Percentiles rank a stretch among this genome's conserved stretches.
These are phyloP conservation scores for Coreius guichenoti DNA, from an alignment of 2,797 vertebrate genomes.

Conservation along the genomic window DNA sequence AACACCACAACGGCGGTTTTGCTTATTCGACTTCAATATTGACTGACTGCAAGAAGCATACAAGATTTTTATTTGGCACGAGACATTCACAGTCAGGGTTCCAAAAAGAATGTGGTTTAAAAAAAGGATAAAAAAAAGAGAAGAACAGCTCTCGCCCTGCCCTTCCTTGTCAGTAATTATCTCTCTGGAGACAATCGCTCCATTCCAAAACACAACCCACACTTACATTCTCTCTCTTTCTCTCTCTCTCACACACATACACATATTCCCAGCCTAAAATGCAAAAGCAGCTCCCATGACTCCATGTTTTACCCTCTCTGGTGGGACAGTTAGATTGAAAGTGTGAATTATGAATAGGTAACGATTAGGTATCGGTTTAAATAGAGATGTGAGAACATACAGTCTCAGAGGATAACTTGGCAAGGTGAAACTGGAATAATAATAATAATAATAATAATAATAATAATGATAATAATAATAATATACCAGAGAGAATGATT, in stretches of 20 bases:
- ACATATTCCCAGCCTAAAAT: constrained; percentile 30
- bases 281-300: constrained; percentile 42
- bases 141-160: constrained; percentile 55
- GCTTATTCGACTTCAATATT: constrained; percentile 46
- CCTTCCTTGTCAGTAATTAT: constrained; percentile 65
- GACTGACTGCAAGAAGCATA: constrained; percentile 34
- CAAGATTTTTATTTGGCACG: constrained; percentile 36
- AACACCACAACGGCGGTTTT: constrained; percentile 29
- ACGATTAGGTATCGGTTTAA: constrained; percentile 57
- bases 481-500: constrained; percentile 19
- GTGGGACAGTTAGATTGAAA: constrained; percentile 54
- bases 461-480: neutral
- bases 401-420: constrained; percentile 19
- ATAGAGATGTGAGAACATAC: constrained; percentile 23
- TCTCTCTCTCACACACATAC: constrained; percentile 19
- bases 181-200: constrained; percentile 60
- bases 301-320: constrained; percentile 43
- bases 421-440: constrained; percentile 24
- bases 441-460: neutral
- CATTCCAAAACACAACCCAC: constrained; percentile 47
- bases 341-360: constrained; percentile 56
- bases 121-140: constrained; percentile 30
- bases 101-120: constrained; percentile 34
- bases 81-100: constrained; percentile 31
- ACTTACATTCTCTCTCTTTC: constrained; percentile 26